These are phyloP conservation scores for Camponotus pennsylvanicus DNA, from an alignment of 1,140 invertebrate genomes.

Conservation along the genomic window DNA sequence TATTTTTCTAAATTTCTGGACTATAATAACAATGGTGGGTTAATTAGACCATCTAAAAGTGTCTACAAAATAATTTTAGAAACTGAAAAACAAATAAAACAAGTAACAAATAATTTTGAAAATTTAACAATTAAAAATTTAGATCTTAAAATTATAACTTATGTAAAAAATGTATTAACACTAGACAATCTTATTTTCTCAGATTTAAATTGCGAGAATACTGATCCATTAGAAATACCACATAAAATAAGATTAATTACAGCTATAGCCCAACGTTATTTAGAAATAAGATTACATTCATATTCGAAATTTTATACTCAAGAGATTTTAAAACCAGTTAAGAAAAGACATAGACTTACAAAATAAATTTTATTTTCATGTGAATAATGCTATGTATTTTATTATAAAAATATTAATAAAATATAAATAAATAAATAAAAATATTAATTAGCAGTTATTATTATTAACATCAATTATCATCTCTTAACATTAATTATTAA, in stretches of 20 bases:
- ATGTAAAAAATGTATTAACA: background rate
- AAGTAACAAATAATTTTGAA: no score
- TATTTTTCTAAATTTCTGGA: background rate
- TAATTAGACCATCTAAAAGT: background rate
- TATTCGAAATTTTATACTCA: background rate
- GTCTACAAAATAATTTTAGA: background rate
- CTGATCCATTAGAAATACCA: background rate
- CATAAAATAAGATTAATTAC: constrained; percentile 6
- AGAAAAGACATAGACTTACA: background rate
- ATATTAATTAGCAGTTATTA: no score
- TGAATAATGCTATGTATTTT: no score
- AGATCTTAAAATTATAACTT: background rate
- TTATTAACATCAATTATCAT: no score
- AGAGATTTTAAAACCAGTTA: constrained; percentile 1
- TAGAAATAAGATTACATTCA: constrained; percentile 5
- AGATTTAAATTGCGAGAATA: background rate
- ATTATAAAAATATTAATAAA: no score
- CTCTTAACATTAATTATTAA: no score
- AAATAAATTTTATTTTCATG: background rate
- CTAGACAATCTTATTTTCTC: background rate
- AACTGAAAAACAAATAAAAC: background rate
- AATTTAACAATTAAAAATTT: background rate
- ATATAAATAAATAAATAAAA: no score
- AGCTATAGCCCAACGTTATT: background rate
- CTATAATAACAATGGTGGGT: background rate